Evolutionary conservation across 1,140 invertebrate species (phyloP).

Genomic region (Melitaea cinxia): DNA sequence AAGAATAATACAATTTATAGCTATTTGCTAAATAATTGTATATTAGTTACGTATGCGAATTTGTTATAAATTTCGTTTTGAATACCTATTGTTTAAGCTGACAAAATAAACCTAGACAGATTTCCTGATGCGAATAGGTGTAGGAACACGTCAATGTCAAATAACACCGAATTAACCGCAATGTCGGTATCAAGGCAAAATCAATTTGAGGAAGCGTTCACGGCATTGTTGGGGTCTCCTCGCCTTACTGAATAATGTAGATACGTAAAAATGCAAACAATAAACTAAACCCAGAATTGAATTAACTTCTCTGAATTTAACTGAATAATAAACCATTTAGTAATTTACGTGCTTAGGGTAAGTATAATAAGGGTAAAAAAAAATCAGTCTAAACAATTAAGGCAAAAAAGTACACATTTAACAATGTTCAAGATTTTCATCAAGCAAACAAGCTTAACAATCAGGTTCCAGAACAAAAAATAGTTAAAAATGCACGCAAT

Average conservation of each 20-base stretch:
- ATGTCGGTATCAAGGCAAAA: slow-evolving; percentile 65
- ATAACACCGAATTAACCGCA: slow-evolving; percentile 70
- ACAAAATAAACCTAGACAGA: slow-evolving; percentile 13
- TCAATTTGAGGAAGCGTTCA: slow-evolving; percentile 37
- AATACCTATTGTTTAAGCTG: background rate
- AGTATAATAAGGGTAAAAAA: too few species aligned
- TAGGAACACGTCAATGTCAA: slow-evolving; percentile 71
- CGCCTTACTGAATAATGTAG: background rate
- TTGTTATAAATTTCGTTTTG: too few species aligned
- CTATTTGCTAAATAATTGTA: too few species aligned
- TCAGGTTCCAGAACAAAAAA: slow-evolving; percentile 33
- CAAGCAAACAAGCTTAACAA: slow-evolving; percentile 7
- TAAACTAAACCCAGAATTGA: background rate
- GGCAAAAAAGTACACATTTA: too few species aligned
- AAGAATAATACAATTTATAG: too few species aligned
- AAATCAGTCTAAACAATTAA: too few species aligned
- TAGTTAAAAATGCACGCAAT: slow-evolving; percentile 23
- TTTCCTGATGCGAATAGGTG: slow-evolving; percentile 71
- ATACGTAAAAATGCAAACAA: background rate
- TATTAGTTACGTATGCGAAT: too few species aligned
- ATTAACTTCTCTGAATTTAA: background rate
- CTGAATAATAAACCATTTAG: too few species aligned
- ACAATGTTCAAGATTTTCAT: slow-evolving; percentile 6
- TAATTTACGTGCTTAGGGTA: too few species aligned
- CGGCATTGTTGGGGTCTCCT: background rate